These are phyloP conservation scores for Chloroceryle inda DNA, from an alignment of 2,797 vertebrate species.

Conservation along the genomic window DNA sequence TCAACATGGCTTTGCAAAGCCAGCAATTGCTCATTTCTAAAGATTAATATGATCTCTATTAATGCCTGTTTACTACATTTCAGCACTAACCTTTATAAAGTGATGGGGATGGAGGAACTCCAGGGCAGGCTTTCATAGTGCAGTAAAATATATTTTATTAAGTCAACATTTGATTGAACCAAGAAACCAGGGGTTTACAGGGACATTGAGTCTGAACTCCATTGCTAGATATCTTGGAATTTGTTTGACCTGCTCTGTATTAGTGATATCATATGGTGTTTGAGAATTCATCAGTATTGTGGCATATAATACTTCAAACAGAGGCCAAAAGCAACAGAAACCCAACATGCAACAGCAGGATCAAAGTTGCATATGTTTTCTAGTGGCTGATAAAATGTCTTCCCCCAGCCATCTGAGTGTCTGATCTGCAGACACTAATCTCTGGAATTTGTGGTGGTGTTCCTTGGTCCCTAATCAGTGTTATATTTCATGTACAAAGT, in stretches of 20 bases:
- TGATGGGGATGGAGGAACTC: neutral
- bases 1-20: slow-evolving; percentile 71
- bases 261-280: slow-evolving; percentile 45
- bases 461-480: slow-evolving; percentile 24
- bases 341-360: slow-evolving; percentile 23
- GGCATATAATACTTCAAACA: slow-evolving; percentile 57
- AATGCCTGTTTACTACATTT: slow-evolving; percentile 24
- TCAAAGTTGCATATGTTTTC: slow-evolving; percentile 59
- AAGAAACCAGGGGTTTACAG: neutral
- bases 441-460: slow-evolving; percentile 70
- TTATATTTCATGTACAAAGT: slow-evolving; percentile 29
- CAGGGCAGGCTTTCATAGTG: neutral
- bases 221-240: neutral
- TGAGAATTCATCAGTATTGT: slow-evolving; percentile 46
- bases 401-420: neutral
- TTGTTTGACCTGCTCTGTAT: neutral
- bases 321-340: slow-evolving; percentile 54
- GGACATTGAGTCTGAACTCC: neutral
- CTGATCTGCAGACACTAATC: slow-evolving; percentile 64
- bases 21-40: slow-evolving; percentile 61
- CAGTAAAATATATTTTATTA: neutral
- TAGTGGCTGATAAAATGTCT: slow-evolving; percentile 33
- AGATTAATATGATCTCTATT: slow-evolving; percentile 69
- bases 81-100: neutral
- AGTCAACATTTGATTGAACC: neutral